Conservation (phyloP, 2,113 vertebrate species). For the Cyanocitta stelleri region DNA sequence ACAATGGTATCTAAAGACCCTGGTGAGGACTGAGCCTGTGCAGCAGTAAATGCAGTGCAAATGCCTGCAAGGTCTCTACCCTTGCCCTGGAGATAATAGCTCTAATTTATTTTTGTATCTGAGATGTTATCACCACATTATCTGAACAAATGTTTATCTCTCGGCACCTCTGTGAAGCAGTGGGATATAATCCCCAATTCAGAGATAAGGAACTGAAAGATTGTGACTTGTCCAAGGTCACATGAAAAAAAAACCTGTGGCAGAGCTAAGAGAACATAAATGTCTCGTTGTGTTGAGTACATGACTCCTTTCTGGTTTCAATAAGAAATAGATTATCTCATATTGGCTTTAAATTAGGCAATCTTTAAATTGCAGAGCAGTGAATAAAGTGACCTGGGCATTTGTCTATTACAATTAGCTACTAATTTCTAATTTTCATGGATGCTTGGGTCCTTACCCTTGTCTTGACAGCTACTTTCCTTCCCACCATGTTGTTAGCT, state of each 20-base stretch:
- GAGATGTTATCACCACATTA: slow-evolving; percentile 25
- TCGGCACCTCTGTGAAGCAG: not conserved
- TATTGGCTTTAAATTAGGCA: not conserved
- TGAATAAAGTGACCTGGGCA: not conserved
- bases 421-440: not conserved
- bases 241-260: not conserved
- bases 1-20: not conserved
- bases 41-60: not conserved
- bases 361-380: not conserved
- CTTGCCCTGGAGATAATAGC: slow-evolving; percentile 16
- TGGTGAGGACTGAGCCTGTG: not conserved
- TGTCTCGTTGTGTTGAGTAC: not conserved
- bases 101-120: slow-evolving; percentile 31
- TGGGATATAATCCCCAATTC: slow-evolving; percentile 48
- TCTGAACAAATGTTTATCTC: slow-evolving; percentile 40
- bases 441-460: not conserved
- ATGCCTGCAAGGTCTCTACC: not conserved
- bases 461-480: not conserved
- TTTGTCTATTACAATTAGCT: not conserved
- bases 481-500: not conserved
- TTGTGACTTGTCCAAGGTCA: slow-evolving; percentile 44
- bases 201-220: slow-evolving; percentile 47
- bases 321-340: slow-evolving; percentile 13
- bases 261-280: not conserved
- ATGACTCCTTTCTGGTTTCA: not conserved